Percentiles rank a stretch among this genome's conserved stretches.
phyloP scores from a whole-genome alignment of 2,113 vertebrate species.

The rabbit (Oryctolagus cuniculus) region mOryCun1.1 NC_091434.1:117794501-117795000 shows the following conservation, averaged over 20 bases:
- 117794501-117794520: background rate
- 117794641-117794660: background rate
- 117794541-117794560: background rate
- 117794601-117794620: background rate
- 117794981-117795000: background rate
- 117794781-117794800: background rate
- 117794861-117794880: background rate
- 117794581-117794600: background rate
- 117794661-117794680: slow-evolving; percentile 16
- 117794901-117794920: background rate
- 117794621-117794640: background rate
- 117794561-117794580: background rate
- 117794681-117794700: slow-evolving; percentile 5
- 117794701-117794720: slow-evolving; percentile 19
- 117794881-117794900: background rate
- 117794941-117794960: background rate
- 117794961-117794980: background rate
- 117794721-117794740: background rate
- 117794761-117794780: slow-evolving; percentile 48
- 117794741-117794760: background rate
- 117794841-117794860: slow-evolving; percentile 9
- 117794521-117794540: background rate
- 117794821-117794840: slow-evolving; percentile 1
- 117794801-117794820: background rate
- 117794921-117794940: background rate